Conservation (phyloP, 2,888 invertebrate species). For the Bugulina stolonifera region DNA sequence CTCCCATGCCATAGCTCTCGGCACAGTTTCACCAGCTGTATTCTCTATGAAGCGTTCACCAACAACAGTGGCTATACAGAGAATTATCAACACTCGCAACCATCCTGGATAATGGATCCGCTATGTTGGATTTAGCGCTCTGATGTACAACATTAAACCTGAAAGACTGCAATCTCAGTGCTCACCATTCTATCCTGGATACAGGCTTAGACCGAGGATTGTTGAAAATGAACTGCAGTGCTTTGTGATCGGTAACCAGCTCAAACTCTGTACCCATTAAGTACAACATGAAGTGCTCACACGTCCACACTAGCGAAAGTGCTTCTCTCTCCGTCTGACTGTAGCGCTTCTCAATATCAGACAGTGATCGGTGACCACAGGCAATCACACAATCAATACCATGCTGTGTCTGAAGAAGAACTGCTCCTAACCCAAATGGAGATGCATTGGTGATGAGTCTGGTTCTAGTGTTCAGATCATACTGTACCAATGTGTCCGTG, state of each 20-base stretch:
- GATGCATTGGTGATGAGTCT: background rate
- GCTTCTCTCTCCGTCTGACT: constrained; percentile 36
- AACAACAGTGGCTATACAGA: background rate
- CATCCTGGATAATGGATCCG: constrained; percentile 5
- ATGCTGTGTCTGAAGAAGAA: background rate
- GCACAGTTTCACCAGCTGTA: background rate
- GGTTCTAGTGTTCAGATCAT: background rate
- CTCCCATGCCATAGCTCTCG: background rate
- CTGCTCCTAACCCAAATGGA: background rate
- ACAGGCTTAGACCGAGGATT: constrained; percentile 34
- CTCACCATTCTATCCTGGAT: constrained; percentile 36
- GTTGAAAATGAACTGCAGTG: constrained; percentile 34
- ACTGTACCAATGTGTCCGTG: background rate
- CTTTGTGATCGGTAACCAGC: constrained; percentile 37
- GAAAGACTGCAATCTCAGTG: constrained; percentile 33
- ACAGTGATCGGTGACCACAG: background rate
- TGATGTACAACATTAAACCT: constrained; percentile 31
- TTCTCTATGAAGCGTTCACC: background rate
- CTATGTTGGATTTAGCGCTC: constrained; percentile 33
- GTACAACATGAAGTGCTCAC: constrained; percentile 38
- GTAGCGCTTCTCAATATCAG: constrained; percentile 32
- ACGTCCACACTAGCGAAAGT: constrained; percentile 32
- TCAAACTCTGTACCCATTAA: constrained; percentile 35
- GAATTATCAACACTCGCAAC: background rate
- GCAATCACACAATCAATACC: background rate